Base-by-base conservation (phyloP, 2,797 vertebrate species). In the Paramormyrops hopkinsi region DNA sequence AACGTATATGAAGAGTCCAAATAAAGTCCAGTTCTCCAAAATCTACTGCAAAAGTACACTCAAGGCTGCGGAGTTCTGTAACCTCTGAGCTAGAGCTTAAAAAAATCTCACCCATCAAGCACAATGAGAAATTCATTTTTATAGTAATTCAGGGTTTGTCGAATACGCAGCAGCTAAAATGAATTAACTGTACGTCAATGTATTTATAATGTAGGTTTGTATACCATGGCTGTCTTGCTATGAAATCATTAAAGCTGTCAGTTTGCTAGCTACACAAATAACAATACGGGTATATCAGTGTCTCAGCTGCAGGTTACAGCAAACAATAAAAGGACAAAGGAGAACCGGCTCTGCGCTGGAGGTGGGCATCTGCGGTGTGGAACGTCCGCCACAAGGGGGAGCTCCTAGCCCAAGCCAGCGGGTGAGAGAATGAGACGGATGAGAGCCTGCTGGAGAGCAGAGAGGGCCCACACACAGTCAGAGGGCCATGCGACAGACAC, bases 291-390 rank as follows among this genome's bases (percentile, higher is more conserved):
- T 9, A 37, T n/a, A 79, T 44, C 9, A 33, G 65, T 14, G 65
- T 14, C 9, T 33, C 12, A 33, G 29, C 4, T 19, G 14, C 73
- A 79, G 73, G 17, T 44, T 46, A 6, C 33, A 17, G 37, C 14
- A 79, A 41, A 79, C 73, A 79, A 79, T 44, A 79, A 79, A 44
- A 79, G 73, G 73, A 79, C 73, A 79, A 79, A 79, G 73, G n/a
- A 41, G 37, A 44, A 19, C n/a, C 17, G 0, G 17, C 17, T n/a
- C 19, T n/a, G 41, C 2, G 14, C 14, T 41, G 25, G 83, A 85
- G 5, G 37, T 0, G 7, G 48, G 51, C 73, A 3, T 44, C 25
- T 59, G 51, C 33, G 9, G 88, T 85, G 22, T 2, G 41, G 14
- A 2, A 44, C 25, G 22, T 17, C 17, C 41, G 33, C 79, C 88